A percentile compares a stretch with the other conserved stretches of the same genome.
Conservation (phyloP, 2,888 invertebrate species). For the Drosophila basisetae region DNA sequence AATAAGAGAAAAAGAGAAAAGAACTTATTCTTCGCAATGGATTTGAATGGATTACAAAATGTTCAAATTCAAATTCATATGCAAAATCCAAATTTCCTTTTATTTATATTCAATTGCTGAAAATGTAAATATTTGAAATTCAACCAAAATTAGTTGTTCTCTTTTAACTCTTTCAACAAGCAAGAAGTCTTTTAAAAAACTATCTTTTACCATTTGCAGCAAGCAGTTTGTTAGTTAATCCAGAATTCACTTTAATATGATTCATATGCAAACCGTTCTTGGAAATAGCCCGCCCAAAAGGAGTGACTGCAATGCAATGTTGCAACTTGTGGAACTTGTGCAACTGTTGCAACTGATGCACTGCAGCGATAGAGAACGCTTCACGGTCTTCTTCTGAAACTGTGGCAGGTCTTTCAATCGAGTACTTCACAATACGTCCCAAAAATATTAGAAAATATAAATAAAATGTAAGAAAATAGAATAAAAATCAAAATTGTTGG, state of each 20-base stretch:
- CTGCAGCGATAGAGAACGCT: conserved; percentile 29
- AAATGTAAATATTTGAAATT: neutral
- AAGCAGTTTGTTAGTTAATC: neutral
- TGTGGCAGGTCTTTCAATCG: conserved; percentile 20
- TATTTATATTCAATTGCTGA: neutral
- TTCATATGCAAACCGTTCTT: conserved; percentile 52
- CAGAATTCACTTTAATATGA: conserved; percentile 10
- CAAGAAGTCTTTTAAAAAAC: neutral
- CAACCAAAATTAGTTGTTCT: neutral
- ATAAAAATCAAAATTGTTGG: neutral
- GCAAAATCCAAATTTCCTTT: neutral
- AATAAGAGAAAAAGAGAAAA: neutral
- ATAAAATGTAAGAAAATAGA: neutral
- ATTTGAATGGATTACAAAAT: neutral
- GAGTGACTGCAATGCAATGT: conserved; percentile 14
- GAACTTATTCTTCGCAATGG: neutral
- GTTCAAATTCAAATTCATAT: neutral
- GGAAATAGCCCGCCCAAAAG: conserved; percentile 24
- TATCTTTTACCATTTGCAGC: neutral
- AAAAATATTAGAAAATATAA: conserved; percentile 14
- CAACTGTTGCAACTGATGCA: conserved; percentile 33
- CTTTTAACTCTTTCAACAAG: neutral
- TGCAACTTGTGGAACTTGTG: conserved; percentile 23
- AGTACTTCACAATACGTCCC: conserved; percentile 17
- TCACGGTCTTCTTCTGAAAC: conserved; percentile 2